A percentile compares a stretch with the other conserved stretches of the same genome.
Conservation (phyloP, 2,888 invertebrate species). For the Lamellibrachia satsuma region DNA sequence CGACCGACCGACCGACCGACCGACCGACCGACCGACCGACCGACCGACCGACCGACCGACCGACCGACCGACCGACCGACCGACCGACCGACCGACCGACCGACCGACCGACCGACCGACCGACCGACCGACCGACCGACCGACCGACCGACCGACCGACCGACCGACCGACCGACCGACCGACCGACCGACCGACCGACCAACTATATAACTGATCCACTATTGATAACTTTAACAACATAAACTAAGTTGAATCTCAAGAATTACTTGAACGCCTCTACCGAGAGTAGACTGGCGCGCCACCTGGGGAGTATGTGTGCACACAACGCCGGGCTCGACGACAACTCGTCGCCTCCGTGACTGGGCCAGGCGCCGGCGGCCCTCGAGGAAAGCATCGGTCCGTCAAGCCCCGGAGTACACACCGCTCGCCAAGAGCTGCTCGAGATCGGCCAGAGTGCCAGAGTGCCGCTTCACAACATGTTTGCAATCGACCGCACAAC, state of each 20-base stretch:
- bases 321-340: not conserved
- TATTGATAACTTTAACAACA: not conserved
- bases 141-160: slow-evolving; percentile 1
- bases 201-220: not conserved
- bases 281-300: not conserved
- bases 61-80: slow-evolving; percentile 1
- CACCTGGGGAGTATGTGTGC: not conserved
- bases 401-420: not conserved
- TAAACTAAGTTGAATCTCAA: not conserved
- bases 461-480: not conserved
- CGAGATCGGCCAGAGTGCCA: not conserved
- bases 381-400: not conserved
- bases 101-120: slow-evolving; percentile 1
- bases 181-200: slow-evolving; percentile 1
- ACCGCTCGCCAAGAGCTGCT: not conserved
- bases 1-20: not conserved
- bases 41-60: not conserved
- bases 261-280: not conserved
- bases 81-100: slow-evolving; percentile 1
- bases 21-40: slow-evolving; percentile 1
- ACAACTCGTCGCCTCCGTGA: not conserved
- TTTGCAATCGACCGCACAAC: not conserved
- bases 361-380: not conserved
- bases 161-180: slow-evolving; percentile 1
- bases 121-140: slow-evolving; percentile 1